Evolutionary conservation across 2,888 invertebrate genomes (phyloP).

Genomic region (Eupithecia centaureata): DNA sequence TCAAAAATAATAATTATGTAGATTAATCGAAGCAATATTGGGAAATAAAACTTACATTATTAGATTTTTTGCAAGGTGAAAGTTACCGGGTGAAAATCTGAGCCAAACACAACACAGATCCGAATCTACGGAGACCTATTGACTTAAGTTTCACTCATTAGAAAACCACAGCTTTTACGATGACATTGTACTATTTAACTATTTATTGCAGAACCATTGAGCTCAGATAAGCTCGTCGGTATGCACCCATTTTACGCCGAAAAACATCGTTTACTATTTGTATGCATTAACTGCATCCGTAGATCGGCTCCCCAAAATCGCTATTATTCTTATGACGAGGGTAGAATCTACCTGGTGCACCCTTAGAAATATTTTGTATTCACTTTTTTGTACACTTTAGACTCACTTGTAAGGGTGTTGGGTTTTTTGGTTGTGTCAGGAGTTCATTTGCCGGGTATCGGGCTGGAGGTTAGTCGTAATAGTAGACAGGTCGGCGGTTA

Average conservation of each 20-base stretch:
- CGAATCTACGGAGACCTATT: neutral
- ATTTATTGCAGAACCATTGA: neutral
- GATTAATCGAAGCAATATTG: neutral
- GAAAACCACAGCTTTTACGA: neutral
- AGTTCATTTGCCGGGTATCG: conserved; percentile 59
- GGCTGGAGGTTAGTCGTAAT: conserved; percentile 45
- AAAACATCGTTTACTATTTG: conserved; percentile 14
- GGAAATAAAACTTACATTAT: conserved; percentile 1
- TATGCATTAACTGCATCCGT: conserved; percentile 18
- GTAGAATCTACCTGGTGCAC: conserved; percentile 25
- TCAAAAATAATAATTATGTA: neutral
- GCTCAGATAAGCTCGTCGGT: neutral
- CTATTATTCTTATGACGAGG: conserved; percentile 20
- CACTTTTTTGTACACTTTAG: conserved; percentile 22
- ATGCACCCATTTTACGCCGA: conserved; percentile 9
- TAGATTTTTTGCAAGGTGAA: conserved; percentile 7
- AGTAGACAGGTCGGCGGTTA: conserved; percentile 40
- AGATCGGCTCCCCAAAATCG: conserved; percentile 15
- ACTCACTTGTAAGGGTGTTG: conserved; percentile 63
- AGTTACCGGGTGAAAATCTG: neutral
- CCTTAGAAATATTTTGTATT: conserved; percentile 17
- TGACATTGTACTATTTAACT: neutral
- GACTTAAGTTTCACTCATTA: neutral
- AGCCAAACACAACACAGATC: conserved; percentile 8
- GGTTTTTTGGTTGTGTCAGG: conserved; percentile 64